These are phyloP conservation scores for Poliocrania exsul DNA, from an alignment of 2,797 vertebrate genomes.

Conservation along the genomic window DNA sequence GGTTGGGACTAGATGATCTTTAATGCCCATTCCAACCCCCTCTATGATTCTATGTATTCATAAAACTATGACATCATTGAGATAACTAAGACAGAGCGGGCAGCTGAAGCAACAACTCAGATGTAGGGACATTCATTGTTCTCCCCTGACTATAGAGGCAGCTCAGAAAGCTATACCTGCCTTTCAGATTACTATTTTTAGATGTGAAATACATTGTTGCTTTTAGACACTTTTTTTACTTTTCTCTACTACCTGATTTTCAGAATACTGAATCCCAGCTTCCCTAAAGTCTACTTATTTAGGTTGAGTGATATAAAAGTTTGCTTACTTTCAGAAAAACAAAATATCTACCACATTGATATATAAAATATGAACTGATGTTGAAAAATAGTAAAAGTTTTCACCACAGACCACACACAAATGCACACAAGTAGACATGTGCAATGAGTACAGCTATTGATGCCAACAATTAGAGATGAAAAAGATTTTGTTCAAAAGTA, in stretches of 20 bases:
- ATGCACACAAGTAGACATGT: accelerated
- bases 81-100: not conserved
- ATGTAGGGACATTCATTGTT: not conserved
- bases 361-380: not conserved
- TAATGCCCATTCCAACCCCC: not conserved
- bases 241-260: not conserved
- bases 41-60: not conserved
- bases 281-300: not conserved
- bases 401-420: not conserved
- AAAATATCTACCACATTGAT: accelerated
- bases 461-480: not conserved
- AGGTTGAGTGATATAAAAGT: not conserved
- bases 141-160: not conserved
- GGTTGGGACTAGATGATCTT: not conserved
- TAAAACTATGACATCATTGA: not conserved
- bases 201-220: not conserved
- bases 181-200: not conserved
- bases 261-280: not conserved
- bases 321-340: not conserved
- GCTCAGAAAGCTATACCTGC: not conserved
- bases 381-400: not conserved
- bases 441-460: not conserved
- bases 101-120: not conserved
- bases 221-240: not conserved
- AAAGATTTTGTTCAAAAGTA: not conserved